Evolutionary conservation across 2,797 vertebrate species (phyloP), one percentile per base, ranked within the genome.

Genomic region (Parambassis ranga): DNA sequence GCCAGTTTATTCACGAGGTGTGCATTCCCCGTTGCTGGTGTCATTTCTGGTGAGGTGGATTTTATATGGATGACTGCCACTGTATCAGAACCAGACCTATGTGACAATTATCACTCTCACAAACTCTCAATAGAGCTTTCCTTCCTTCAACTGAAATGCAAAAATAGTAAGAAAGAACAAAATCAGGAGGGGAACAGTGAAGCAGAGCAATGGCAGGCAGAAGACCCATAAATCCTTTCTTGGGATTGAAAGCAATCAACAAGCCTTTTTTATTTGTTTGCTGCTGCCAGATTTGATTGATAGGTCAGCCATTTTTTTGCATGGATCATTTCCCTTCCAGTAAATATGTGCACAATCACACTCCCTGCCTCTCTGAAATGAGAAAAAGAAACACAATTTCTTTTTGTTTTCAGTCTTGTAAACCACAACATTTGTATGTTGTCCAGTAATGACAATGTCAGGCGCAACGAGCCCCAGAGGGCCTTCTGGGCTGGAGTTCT

Each of bases 361-460:
- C 36, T 55, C 39, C 20, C 31, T 51, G 81, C 57, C 26, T 36
- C 60, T 36, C 53, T 53, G 39, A 66, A 83, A 70, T 41, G 31
- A 65, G 57, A 70, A 72, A 70, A 65, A 69, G 65, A 70, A 76
- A 77, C 61, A 78, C 32, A 9, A 22, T 70, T 79, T 73, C 16
- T 75, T 67, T 86, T 75, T 82, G 79, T 86, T 85, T 86, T 87
- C 73, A 65, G 18, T 75, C 62, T 73, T 79, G 81, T 82, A 77
- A 88, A 85, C 86, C 83, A 71, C 81, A 83, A 59, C 68, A 77
- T 79, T 85, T 88, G 83, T 79, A 66, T 60, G 74, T 81, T 70
- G 78, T 85, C 81, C 88, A 87, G 83, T 89, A 89, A 90, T 86
- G 85, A 87, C 83, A 84, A 72, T 75, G 77, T 86, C 81, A 83